Base-by-base conservation (phyloP, 2,797 vertebrate species). In the Falco concolor region DNA sequence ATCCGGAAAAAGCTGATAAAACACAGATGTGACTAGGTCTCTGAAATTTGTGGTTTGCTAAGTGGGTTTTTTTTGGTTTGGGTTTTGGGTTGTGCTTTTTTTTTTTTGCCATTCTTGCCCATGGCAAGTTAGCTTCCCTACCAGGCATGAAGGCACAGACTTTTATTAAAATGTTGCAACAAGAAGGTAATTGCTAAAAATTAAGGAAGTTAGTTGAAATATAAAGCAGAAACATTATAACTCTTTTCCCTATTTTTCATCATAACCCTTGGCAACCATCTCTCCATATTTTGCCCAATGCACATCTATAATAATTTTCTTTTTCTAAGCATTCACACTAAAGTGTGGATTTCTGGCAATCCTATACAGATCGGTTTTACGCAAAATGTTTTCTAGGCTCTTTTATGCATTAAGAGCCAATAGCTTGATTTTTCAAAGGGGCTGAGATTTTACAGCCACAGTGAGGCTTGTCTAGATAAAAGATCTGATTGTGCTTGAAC, bases 1-100 rank as follows among this genome's bases (percentile, higher is more conserved):
- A 99, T 98, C 99, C 99, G 99, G 98, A 98, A 98, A 98, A 97
- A 98, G 98, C 98, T 99, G 99, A 99, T 99, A 99, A 99, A 99
- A 99, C 98, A 98, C 99, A 99, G 99, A 99, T 99, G 99, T 99
- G 98, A 98, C 97, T 98, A 98, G 98, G 98, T 98, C 98, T 99
- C 98, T 98, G 98, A 99, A 99, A 99, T 98, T 98, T 99, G 98
- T 98, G 98, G 98, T 98, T 98, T 98, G 97, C 98, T 98, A 98
- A 98, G 98, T 98, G 98, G 96, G 34, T 83, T 80, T 97, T 97
- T 42, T 42, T 42, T 42, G 14, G 40, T 34, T 20, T 13, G 40
- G 40, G 40, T 4, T 8, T 9, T 8, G 40, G 40, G 40, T 10
- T 24, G 19, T 36, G 32, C 16, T 16, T 44, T 60, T 63, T 84